Evolutionary conservation across 2,888 invertebrate genomes (phyloP), one percentile per base, ranked within the genome.

Genomic region (Machimus rusticus): DNA sequence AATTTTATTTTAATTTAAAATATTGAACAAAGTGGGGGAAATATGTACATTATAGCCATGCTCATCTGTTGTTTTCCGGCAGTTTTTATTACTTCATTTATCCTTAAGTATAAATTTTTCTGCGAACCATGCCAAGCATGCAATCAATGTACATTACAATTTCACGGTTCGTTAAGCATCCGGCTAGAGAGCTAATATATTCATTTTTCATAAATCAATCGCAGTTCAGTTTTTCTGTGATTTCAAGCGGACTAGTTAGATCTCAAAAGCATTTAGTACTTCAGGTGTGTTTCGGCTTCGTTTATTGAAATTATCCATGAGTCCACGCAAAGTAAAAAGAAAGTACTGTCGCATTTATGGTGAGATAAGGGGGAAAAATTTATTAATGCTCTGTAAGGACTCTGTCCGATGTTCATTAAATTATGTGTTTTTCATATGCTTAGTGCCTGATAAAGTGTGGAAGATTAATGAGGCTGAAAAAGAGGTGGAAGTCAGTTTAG

Each of bases 391-490:
- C 16, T 31, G 31, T 76, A 37, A 39, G 28, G 23, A 84, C 1
- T 84, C 16, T 37, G 1, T 37, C 4, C 19, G 37, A 84, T 74
- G 34, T 55, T 77, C 23, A 55, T 86, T 55, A 76, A 86, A 31
- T 87, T 85, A 74, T 89, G 46, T 39, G 81, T 28, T 74, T 16
- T 76, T 37, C 81, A 34, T 39, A 66, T 88, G 91, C 90, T 84
- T 90, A 96, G 96, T 96, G 89, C 96, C 96, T 88, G 94, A 94
- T 87, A 95, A 95, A 93, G 94, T 96, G 88, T 97, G 96, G 94
- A 94, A 94, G 89, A 95, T 97, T 90, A 95, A 96, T 91, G 95
- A 96, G 89, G 92, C 95, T 88, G 94, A 95, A 16, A 90, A 94
- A 88, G 94, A 94, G 87, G 94, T 94, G 89, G 94, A 95, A 77